Conservation (phyloP, 2,797 vertebrate genomes). For the Oophaga sylvatica region DNA sequence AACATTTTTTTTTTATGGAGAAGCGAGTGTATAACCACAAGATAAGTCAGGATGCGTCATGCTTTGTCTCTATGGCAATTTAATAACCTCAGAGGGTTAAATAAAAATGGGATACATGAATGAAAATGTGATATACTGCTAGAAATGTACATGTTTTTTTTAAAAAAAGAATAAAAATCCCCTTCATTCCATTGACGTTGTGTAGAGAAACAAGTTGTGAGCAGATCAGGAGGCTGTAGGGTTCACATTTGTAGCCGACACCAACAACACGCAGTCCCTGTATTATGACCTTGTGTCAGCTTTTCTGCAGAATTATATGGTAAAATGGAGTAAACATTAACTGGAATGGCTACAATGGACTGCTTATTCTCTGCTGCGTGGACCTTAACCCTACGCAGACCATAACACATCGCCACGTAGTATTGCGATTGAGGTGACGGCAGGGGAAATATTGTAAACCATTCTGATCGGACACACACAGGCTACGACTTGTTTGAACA, state of each 20-base stretch:
- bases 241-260: conserved; percentile 6
- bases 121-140: too few species aligned
- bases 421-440: not conserved
- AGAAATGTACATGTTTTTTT: not conserved
- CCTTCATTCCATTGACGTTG: not conserved
- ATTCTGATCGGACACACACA: conserved; percentile 10
- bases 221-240: not conserved
- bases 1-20: not conserved
- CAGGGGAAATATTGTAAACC: conserved; percentile 2
- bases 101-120: not conserved
- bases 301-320: not conserved
- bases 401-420: not conserved
- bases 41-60: not conserved
- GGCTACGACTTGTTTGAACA: conserved; percentile 10
- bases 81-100: not conserved
- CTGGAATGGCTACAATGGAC: not conserved
- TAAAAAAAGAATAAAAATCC: not conserved
- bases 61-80: conserved; percentile 1
- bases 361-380: not conserved
- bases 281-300: conserved; percentile 9
- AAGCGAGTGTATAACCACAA: not conserved
- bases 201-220: not conserved
- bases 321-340: conserved; percentile 31
- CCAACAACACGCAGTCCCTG: not conserved
- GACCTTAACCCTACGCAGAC: not conserved